A percentile compares a stretch with the other conserved stretches of the same genome.
phyloP scores from a whole-genome alignment of 2,888 invertebrate species.

The Apamea anceps region DNA sequence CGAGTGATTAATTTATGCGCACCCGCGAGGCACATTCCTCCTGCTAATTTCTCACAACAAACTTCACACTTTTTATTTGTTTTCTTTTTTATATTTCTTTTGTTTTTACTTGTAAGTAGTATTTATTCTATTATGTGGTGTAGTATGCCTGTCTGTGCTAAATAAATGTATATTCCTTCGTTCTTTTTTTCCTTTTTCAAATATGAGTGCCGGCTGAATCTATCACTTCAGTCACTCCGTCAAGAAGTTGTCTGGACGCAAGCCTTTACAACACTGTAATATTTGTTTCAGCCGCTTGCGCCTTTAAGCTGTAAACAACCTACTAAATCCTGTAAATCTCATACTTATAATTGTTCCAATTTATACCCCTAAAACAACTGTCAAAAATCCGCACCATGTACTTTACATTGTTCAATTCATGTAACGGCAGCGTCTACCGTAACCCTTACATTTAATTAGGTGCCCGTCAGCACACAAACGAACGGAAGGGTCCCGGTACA shows the following conservation, averaged over 20 bases:
- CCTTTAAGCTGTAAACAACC: not conserved
- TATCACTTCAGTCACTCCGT: not conserved
- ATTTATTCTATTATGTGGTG: no score
- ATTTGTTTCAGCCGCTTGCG: not conserved
- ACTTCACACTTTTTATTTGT: no score
- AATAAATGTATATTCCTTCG: no score
- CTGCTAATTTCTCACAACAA: no score
- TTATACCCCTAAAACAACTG: not conserved
- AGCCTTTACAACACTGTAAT: not conserved
- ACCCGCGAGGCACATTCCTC: no score
- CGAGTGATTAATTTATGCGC: not conserved
- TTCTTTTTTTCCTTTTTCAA: not conserved
- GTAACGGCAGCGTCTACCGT: constrained; percentile 24
- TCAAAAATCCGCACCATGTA: constrained; percentile 25
- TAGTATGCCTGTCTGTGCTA: no score
- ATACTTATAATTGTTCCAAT: not conserved
- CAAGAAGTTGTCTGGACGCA: not conserved
- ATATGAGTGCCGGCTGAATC: not conserved
- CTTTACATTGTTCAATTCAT: constrained; percentile 49
- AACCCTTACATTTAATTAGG: constrained; percentile 67
- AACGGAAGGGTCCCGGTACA: constrained; percentile 38
- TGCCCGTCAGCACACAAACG: constrained; percentile 64
- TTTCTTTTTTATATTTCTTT: no score
- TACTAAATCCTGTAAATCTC: not conserved
- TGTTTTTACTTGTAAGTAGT: no score